Evolutionary conservation across 2,797 vertebrate genomes (phyloP).

Genomic region (Tragelaphus oryx): DNA sequence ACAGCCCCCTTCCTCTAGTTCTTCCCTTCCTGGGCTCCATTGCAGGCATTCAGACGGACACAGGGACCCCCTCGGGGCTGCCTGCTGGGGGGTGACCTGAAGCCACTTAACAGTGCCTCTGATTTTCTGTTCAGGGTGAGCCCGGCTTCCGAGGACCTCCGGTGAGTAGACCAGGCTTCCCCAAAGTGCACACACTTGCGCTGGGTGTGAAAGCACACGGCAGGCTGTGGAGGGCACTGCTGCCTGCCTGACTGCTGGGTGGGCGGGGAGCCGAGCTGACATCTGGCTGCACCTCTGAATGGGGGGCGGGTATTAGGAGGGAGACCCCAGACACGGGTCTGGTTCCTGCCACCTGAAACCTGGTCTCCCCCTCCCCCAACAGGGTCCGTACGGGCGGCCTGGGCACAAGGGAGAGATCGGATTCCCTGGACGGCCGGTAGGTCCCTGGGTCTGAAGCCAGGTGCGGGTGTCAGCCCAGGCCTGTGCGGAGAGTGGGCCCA

Average conservation of each 20-base stretch:
- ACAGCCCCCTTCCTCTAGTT: background rate
- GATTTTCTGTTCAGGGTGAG: conserved; percentile 75
- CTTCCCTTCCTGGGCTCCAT: background rate
- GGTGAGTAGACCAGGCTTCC: conserved; percentile 40
- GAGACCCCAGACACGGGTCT: rapidly evolving
- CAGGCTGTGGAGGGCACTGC: rapidly evolving
- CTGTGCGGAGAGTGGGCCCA: rapidly evolving
- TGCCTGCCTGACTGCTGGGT: rapidly evolving
- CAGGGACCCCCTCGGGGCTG: background rate
- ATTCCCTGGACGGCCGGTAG: conserved; percentile 96
- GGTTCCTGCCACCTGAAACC: background rate
- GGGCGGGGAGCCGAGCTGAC: rapidly evolving
- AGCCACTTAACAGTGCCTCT: background rate
- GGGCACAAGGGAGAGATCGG: conserved; percentile 96
- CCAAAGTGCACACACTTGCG: rapidly evolving
- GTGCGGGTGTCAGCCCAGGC: background rate
- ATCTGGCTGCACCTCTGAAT: background rate
- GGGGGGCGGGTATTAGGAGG: rapidly evolving
- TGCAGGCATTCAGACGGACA: rapidly evolving
- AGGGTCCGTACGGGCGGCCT: conserved; percentile 79
- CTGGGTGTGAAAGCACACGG: rapidly evolving
- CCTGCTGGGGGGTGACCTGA: rapidly evolving
- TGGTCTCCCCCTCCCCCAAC: background rate
- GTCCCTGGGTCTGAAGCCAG: conserved; percentile 22
- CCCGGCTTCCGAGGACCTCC: conserved; percentile 73